Base-by-base conservation (phyloP, 2,797 vertebrate genomes). In the Muscicapa striata region DNA sequence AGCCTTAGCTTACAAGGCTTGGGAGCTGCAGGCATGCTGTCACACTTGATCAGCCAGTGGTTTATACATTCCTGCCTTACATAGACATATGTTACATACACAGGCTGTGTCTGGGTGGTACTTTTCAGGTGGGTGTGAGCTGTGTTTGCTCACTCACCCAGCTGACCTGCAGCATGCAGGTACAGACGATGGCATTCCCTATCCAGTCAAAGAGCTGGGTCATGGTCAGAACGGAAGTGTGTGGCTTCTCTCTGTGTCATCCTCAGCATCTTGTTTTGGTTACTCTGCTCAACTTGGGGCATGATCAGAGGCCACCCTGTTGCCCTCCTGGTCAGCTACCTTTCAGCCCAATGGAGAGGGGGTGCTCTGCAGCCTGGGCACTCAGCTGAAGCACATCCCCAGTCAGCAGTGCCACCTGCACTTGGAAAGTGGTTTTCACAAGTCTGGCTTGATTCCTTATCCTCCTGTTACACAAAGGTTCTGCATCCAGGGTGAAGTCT, bases 251-350 rank as follows among this genome's bases (percentile, higher is more conserved):
- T 18, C 41, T 5, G 0, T 30, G 49, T 51, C 48, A 51, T 13
- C 5, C 6, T 80, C 61, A 48, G 32, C 13, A 67, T n/a, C 15
- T 38, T 59, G 17, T 27, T 89, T 26, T 6, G 1, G 3, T 67
- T 43, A 64, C 30, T 45, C 21, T 1, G 9, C 48, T 61, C n/a
- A 55, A 3, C 8, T 8, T 0, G 1, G 15, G 41, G 10, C 3
- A 2, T 14, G 29, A 15, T 11, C 34, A 20, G 41, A 41, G 16
- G 23, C 21, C 8, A 11, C 30, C 6, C 11, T 14, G 1, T 38
- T 4, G 3, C 4, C 19, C 20, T 64, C 1, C 0, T 15, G 30
- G 15, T 14, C 2, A 2, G 3, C 24, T 17, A 2, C 26, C 8
- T 68, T 66, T 22, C 36, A 63, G 19, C 13, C 22, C 15, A 11